phyloP scores from a whole-genome alignment of 2,113 vertebrate genomes.

The Sprattus sprattus region DNA sequence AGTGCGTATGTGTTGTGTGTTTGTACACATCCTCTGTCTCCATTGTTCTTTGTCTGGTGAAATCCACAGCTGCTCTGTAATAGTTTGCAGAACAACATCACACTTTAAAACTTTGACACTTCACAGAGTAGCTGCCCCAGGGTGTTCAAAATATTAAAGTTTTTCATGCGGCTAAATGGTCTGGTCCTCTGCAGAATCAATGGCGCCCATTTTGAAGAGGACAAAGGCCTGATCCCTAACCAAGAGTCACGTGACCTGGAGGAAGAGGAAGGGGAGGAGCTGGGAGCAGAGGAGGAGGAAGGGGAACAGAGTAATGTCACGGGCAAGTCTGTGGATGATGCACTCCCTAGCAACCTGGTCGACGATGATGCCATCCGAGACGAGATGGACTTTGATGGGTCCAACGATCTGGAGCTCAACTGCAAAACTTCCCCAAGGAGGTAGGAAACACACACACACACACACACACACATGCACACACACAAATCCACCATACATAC shows the following conservation, averaged over 20 bases:
- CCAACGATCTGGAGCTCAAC: slow-evolving; percentile 80
- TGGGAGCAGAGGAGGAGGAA: slow-evolving; percentile 86
- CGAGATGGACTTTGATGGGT: slow-evolving; percentile 81
- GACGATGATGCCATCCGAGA: slow-evolving; percentile 73
- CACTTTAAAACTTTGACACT: background rate
- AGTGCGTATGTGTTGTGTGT: background rate
- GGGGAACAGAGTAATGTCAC: slow-evolving; percentile 69
- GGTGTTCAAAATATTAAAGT: background rate
- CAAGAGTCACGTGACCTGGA: slow-evolving; percentile 84
- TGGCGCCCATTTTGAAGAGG: slow-evolving; percentile 84
- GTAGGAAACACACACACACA: slow-evolving; percentile 57
- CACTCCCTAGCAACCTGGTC: slow-evolving; percentile 65
- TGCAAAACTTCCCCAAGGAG: slow-evolving; percentile 86
- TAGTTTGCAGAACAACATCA: background rate
- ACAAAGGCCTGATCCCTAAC: slow-evolving; percentile 79
- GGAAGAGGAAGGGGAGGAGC: slow-evolving; percentile 89
- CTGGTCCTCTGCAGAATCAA: slow-evolving; percentile 77
- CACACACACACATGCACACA: background rate
- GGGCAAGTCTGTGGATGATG: slow-evolving; percentile 75
- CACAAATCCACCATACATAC: background rate
- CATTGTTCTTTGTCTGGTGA: background rate
- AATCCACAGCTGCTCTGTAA: slow-evolving; percentile 7
- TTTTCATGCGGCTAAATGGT: background rate
- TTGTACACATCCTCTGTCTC: background rate
- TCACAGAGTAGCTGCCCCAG: background rate